These are phyloP conservation scores for Ditula angustiorana DNA, from an alignment of 2,888 invertebrate species.

Conservation along the genomic window DNA sequence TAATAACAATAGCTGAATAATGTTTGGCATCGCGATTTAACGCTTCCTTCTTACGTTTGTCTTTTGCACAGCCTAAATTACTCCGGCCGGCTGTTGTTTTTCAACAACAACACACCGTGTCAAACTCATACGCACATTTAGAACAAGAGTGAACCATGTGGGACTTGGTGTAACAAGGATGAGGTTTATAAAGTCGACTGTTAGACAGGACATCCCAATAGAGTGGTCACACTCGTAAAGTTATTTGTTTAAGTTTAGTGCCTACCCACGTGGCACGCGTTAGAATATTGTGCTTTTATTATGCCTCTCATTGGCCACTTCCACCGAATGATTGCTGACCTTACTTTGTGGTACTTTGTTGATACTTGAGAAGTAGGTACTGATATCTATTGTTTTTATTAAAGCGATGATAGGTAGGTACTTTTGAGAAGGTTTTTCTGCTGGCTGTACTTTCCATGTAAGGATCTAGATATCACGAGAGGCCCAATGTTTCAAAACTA, in stretches of 20 bases:
- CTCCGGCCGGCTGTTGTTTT: constrained; percentile 49
- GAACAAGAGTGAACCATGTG: constrained; percentile 39
- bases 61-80: constrained; percentile 61
- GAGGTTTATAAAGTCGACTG: constrained; percentile 46
- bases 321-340: constrained; percentile 49
- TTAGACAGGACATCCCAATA: constrained; percentile 81
- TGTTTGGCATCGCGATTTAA: constrained; percentile 59
- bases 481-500: too few species aligned
- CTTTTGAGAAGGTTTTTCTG: too few species aligned
- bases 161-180: constrained; percentile 20
- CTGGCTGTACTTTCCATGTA: too few species aligned
- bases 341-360: constrained; percentile 23
- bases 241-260: constrained; percentile 84
- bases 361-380: background rate
- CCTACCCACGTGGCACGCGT: constrained; percentile 72
- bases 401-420: too few species aligned
- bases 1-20: constrained; percentile 48
- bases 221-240: constrained; percentile 69
- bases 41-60: constrained; percentile 53
- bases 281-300: constrained; percentile 78
- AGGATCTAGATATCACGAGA: too few species aligned
- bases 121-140: constrained; percentile 41
- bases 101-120: constrained; percentile 44
- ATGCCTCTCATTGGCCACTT: constrained; percentile 67
- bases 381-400: background rate